phyloP scores from a whole-genome alignment of 2,113 vertebrate genomes.

The Heterotis niloticus region DNA sequence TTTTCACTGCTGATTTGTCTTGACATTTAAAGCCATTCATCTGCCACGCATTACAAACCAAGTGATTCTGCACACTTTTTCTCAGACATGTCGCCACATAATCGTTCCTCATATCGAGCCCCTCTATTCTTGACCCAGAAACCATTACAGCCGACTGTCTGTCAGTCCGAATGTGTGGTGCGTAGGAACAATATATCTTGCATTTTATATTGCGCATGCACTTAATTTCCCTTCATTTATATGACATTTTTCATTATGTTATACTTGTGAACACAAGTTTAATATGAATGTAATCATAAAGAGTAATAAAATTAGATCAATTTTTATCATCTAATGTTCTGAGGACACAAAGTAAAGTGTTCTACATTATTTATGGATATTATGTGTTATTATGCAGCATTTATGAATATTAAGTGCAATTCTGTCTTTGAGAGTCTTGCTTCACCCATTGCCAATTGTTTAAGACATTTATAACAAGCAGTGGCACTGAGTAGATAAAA shows the following conservation, averaged over 20 bases:
- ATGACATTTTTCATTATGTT: neutral
- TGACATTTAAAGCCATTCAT: slow-evolving; percentile 64
- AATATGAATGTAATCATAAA: neutral
- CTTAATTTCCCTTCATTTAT: neutral
- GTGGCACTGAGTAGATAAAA: neutral
- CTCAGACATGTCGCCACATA: slow-evolving; percentile 14
- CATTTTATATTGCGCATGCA: neutral
- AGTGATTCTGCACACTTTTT: slow-evolving; percentile 42
- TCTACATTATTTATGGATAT: no score
- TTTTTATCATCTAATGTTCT: no score
- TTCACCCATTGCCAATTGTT: neutral
- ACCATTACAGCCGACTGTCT: neutral
- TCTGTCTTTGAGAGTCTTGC: neutral
- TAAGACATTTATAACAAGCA: neutral
- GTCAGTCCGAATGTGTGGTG: neutral
- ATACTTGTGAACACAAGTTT: neutral
- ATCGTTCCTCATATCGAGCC: slow-evolving; percentile 11
- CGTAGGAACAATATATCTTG: neutral
- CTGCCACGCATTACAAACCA: slow-evolving; percentile 54
- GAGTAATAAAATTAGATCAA: no score
- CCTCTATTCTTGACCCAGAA: neutral
- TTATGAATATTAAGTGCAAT: no score
- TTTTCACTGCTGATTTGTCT: slow-evolving; percentile 68
- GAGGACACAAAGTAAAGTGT: no score
- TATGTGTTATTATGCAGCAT: no score